A percentile compares a stretch with the other conserved stretches of the same genome.
Evolutionary conservation across 1,140 invertebrate genomes (phyloP).

Genomic region (Patella vulgata): DNA sequence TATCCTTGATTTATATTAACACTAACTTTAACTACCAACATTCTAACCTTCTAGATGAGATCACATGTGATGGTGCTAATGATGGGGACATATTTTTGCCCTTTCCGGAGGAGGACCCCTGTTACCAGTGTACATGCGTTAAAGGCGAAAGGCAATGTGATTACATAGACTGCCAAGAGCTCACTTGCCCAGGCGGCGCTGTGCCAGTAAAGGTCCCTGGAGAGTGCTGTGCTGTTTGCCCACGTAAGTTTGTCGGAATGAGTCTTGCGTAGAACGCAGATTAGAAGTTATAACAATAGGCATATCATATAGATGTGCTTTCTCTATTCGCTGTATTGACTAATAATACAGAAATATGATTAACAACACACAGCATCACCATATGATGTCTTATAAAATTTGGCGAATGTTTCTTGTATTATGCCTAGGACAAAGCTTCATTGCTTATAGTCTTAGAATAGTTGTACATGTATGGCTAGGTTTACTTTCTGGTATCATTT

Average conservation of each 20-base stretch:
- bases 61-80: not conserved
- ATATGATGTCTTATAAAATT: not conserved
- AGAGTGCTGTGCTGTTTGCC: conserved; percentile 13
- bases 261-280: not conserved
- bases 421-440: no score
- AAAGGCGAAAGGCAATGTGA: conserved; percentile 9
- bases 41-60: conserved; percentile 2
- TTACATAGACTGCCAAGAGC: conserved; percentile 10
- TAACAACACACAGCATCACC: not conserved
- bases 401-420: not conserved
- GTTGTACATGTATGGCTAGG: no score
- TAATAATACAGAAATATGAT: not conserved
- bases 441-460: no score
- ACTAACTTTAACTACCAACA: no score
- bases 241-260: not conserved
- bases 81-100: conserved; percentile 20
- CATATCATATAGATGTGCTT: not conserved
- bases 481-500: no score
- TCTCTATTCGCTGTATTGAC: not conserved
- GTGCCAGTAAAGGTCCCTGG: conserved; percentile 15
- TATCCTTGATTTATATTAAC: no score
- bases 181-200: conserved; percentile 17
- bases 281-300: not conserved
- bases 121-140: conserved; percentile 20
- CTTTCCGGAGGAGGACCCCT: conserved; percentile 16